Base-by-base conservation (phyloP, 2,888 invertebrate genomes). In the Parnassius apollo region DNA sequence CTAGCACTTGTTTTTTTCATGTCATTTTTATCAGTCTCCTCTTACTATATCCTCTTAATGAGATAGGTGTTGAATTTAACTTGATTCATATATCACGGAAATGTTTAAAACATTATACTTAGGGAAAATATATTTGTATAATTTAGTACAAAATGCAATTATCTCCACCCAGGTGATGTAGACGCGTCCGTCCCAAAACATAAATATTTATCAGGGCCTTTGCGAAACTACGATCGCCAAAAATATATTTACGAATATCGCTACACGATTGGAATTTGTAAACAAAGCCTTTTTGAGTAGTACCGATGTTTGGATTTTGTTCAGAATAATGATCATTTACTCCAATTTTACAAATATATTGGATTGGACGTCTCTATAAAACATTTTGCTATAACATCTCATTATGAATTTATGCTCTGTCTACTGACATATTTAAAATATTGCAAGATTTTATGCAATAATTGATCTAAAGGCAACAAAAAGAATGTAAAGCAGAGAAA, bases 251-350 rank as follows among this genome's bases (percentile, higher is more conserved):
- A 63, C 62, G 55, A 55, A 55, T 55, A 55, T 46, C 69, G 66
- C 65, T 70, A 72, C 73, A 69, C 63, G 70, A 65, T 57, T 64
- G 66, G 74, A 76, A 78, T 75, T 70, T 70, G 69, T 68, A 72
- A 76, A 81, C 78, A 80, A 78, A 76, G 75, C 75, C 73, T 65
- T 75, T 73, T 74, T 65, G 71, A 67, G 68, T 68, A 68, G 45
- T 60, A 52, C 59, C 61, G 56, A 65, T 67, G 61, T 59, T 63
- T 55, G 45, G 59, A 59, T 50, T 63, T 59, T 51, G 54, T 53
- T 35, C 46, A 44, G 58, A 62, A 63, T 59, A 54, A 42, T 25
- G 52, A 62, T 35, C 44, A 49, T 44, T 49, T 42, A n/a, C n/a
- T 44, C 48, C 10, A 54, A 45, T 9, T 62, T 57, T 48, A 42